Evolutionary conservation across 2,888 invertebrate species (phyloP), one percentile per base, ranked within the genome.

Genomic region (Ypsolopha sequella): DNA sequence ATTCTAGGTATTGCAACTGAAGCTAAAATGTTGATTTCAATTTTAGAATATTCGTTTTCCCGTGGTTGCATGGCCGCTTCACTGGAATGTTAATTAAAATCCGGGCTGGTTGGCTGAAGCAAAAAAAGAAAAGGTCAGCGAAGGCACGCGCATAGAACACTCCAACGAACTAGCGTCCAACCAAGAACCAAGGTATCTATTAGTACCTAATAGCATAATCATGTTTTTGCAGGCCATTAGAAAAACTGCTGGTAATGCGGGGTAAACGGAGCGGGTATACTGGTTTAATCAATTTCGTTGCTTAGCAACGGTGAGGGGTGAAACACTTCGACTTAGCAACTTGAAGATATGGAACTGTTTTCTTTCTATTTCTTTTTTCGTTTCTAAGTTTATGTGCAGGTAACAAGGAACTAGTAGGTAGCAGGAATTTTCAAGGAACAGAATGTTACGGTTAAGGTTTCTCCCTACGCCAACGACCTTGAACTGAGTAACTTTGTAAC

Each of bases 81-180:
- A 10, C 55, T 52, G 67, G 69, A 65, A 69, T 67, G 59, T 68
- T 68, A 68, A 69, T 70, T 66, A 68, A 48, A 68, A 72, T 66
- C 65, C 62, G 36, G 49, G 14, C 58, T 58, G 52, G 44, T 24
- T 33, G 10, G 39, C 39, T 34, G 48, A 39, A 13, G 36, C 47
- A n/a, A 9, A 67, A 64, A 70, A 78, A 79, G 63, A 64, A 80
- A 80, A 80, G 76, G 76, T 80, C 76, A 74, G 7, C 41, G 54
- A 51, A 57, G 68, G 73, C 78, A 75, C 77, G 74, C 73, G 75
- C 62, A 36, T 11, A 38, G n/a, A n/a, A 33, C 11, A 33, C 48
- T 39, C 7, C 48, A 47, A 47, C 36, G 35, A 33, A 24, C 45
- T 45, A 8, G 39, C 39, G 9, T 9, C n/a, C 39, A 10, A 38